Evolutionary conservation across 92 coral and sea anemone species (phyloP), one percentile per base, ranked within the genome.

Genomic region (Palythoa grandis): DNA sequence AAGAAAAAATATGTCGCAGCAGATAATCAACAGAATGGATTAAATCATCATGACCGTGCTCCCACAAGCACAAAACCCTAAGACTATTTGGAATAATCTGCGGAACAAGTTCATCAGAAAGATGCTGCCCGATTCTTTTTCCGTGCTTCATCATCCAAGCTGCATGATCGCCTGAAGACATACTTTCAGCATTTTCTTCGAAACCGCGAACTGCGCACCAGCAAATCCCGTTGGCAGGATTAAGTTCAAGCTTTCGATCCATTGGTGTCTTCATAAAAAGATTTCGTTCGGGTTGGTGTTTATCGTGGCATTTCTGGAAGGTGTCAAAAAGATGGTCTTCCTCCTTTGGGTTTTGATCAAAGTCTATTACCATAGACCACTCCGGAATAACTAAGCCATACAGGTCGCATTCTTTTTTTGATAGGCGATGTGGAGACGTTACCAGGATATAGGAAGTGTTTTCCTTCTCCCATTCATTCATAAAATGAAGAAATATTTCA

Each of bases 201-300:
- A 87, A 93, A 40, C 97, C 97, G 24, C 97, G 85, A 38, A 85
- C 97, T 68, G 95, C 95, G 66, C 92, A 90, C 97, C 97, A 93
- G 69, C 95, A 92, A 38, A 93, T 86, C 19, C 97, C 95, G 72
- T 92, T 89, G 16, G 72, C 90, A 15, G 97, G 92, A 35, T 93
- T 89, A 63, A 93, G 19, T 19, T 89, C 90, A 2, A 93, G 83
- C 70, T 90, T 92, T 56, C 89, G 87, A 78, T 92, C 89, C 80
- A 82, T 76, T 10, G 95, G 95, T 2, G 95, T 93, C 86, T 77
- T 86, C 6, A 93, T 53, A 47, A 70, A 91, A 53, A 89, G 92
- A 61, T 92, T 92, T 88, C 97, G 73, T 57, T 93, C 97, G n/a
- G 90, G 91, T 72, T 92, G 97, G 54, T 93, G 95, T 25, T 53